A percentile compares a stretch with the other conserved stretches of the same genome.
These are phyloP conservation scores for Corythornis cristatus DNA, from an alignment of 2,113 vertebrate genomes.

Conservation along the genomic window DNA sequence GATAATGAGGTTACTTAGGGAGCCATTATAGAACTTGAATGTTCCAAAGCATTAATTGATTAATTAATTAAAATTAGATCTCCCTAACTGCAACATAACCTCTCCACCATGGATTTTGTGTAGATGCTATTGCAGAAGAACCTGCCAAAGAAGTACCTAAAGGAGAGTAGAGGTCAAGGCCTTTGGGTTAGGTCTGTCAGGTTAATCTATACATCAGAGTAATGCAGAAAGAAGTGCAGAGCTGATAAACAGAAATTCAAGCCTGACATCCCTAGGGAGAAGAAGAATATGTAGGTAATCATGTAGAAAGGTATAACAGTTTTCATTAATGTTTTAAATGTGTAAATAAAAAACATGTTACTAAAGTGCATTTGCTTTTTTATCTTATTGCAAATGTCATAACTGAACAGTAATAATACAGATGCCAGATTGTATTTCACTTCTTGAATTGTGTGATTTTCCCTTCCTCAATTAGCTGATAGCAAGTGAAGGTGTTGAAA, in stretches of 20 bases:
- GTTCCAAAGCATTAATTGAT: constrained; percentile 47
- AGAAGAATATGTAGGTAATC: neutral
- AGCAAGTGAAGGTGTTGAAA: neutral
- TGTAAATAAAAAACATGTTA: neutral
- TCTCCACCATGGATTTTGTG: neutral
- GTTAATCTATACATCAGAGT: constrained; percentile 14
- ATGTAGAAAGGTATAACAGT: neutral
- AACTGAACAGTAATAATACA: neutral
- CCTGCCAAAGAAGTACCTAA: neutral
- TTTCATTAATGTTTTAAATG: neutral
- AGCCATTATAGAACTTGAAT: constrained; percentile 24
- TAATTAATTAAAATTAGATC: constrained; percentile 49
- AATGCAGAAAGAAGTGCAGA: neutral
- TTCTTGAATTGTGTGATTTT: neutral
- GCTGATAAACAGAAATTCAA: neutral
- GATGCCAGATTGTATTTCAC: neutral
- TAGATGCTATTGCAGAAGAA: neutral
- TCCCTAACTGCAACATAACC: neutral
- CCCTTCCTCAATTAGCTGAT: neutral
- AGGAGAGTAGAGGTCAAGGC: neutral
- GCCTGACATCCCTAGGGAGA: neutral
- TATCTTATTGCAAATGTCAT: neutral
- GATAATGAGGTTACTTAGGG: constrained; percentile 48
- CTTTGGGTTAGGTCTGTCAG: constrained; percentile 12
- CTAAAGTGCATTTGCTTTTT: neutral